Conservation (phyloP, 2,888 invertebrate genomes). For the Cartodere bifasciata region DNA sequence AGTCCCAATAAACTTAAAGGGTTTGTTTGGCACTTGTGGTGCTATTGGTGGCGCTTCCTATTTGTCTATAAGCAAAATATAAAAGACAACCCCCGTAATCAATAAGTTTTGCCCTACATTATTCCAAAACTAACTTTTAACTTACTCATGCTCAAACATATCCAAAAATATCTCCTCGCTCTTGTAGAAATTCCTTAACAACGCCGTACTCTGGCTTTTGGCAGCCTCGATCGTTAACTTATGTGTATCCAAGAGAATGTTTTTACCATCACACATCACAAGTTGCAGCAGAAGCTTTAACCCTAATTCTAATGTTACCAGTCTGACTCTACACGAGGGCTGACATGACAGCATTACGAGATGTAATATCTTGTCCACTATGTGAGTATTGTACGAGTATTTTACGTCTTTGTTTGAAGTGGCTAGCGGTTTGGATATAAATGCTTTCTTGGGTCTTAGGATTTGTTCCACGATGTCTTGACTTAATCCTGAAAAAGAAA, state of each 20-base stretch:
- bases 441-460: conserved; percentile 44
- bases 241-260: conserved; percentile 53
- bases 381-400: conserved; percentile 61
- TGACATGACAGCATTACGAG: conserved; percentile 79
- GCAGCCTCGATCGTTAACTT: conserved; percentile 56
- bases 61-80: conserved; percentile 1
- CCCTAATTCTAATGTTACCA: conserved; percentile 84
- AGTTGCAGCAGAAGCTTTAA: conserved; percentile 66
- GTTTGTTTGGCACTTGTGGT: no score
- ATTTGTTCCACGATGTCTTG: conserved; percentile 69
- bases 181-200: conserved; percentile 87
- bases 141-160: conserved; percentile 92
- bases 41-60: no score
- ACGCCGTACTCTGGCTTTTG: conserved; percentile 67
- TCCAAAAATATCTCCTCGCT: conserved; percentile 97
- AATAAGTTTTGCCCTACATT: neutral
- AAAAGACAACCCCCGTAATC: neutral
- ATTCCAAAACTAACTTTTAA: conserved; percentile 7
- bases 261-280: conserved; percentile 42
- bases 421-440: conserved; percentile 22
- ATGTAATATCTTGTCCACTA: conserved; percentile 72
- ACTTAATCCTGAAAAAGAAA: conserved; percentile 55
- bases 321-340: conserved; percentile 78
- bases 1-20: no score
- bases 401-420: conserved; percentile 28